These are phyloP conservation scores for Actinernus sp. DNA, from an alignment of 92 coral and sea anemone species.

Conservation along the genomic window DNA sequence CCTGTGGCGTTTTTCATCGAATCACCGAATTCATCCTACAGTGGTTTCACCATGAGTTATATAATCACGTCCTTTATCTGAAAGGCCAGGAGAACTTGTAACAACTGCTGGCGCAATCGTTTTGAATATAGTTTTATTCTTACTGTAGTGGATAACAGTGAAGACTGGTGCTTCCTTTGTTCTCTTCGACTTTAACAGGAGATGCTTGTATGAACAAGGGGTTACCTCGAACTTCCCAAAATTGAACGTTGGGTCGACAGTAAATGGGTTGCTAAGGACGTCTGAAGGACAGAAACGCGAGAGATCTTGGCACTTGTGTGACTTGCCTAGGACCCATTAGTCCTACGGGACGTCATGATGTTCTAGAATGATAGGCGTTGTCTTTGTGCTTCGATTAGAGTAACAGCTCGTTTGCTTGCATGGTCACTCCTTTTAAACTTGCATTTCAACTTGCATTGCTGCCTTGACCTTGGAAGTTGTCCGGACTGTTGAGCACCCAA, in stretches of 20 bases:
- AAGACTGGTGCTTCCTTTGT: conserved; percentile 38
- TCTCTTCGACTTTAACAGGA: conserved; percentile 27
- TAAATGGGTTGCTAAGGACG: conserved; percentile 26
- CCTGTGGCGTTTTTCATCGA: conserved; percentile 42
- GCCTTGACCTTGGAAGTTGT: too few relatives aligned
- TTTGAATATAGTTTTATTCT: conserved; percentile 13
- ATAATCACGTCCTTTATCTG: conserved; percentile 21
- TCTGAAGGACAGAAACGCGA: conserved; percentile 30
- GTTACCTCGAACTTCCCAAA: conserved; percentile 53
- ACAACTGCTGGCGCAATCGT: conserved; percentile 45
- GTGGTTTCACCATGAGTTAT: conserved; percentile 53
- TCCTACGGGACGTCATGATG: conserved; percentile 70
- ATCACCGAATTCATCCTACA: conserved; percentile 35
- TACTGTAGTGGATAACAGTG: conserved; percentile 50
- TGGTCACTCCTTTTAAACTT: too few relatives aligned
- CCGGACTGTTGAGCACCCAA: too few relatives aligned
- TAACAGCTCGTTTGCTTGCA: too few relatives aligned
- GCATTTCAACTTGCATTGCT: too few relatives aligned
- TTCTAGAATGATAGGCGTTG: conserved; percentile 29
- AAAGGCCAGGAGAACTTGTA: conserved; percentile 14
- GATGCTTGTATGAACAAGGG: conserved; percentile 41
- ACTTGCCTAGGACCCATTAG: conserved; percentile 28
- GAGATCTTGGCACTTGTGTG: conserved; percentile 44
- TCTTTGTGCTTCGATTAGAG: too few relatives aligned
- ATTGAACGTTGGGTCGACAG: conserved; percentile 60